Percentiles rank a stretch among this genome's conserved stretches.
Conservation (phyloP, 2,113 vertebrate genomes). For the Symphodus melops region DNA sequence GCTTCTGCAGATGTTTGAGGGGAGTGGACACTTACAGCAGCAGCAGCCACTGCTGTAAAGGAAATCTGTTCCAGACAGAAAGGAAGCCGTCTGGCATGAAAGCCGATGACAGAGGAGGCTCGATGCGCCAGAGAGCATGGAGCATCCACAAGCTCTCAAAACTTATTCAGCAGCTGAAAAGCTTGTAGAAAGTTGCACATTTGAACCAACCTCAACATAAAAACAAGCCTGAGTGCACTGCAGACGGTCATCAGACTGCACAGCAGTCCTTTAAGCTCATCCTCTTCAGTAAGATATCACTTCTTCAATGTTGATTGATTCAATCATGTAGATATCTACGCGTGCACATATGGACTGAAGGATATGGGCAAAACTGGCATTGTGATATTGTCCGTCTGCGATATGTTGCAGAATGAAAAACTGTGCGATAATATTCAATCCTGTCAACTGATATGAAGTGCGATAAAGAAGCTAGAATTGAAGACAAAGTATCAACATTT, state of each 20-base stretch:
- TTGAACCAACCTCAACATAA: neutral
- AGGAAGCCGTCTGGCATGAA: constrained; percentile 33
- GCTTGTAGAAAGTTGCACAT: constrained; percentile 6
- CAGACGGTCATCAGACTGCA: neutral
- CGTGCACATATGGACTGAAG: too few relatives aligned
- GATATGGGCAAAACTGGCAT: too few relatives aligned
- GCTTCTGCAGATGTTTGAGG: constrained; percentile 17
- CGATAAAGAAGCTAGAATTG: too few relatives aligned
- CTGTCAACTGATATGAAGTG: too few relatives aligned
- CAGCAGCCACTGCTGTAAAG: neutral
- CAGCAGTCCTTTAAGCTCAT: neutral
- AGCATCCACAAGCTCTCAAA: constrained; percentile 12
- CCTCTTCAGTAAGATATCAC: neutral
- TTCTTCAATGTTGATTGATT: neutral
- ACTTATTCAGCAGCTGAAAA: constrained; percentile 10
- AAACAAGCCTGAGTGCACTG: neutral
- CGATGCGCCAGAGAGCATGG: constrained; percentile 10
- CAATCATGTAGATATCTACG: too few relatives aligned
- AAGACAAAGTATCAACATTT: too few relatives aligned
- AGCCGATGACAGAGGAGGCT: constrained; percentile 6
- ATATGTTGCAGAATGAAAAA: too few relatives aligned
- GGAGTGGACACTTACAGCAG: constrained; percentile 8
- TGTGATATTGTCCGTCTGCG: too few relatives aligned
- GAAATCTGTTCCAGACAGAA: constrained; percentile 13
- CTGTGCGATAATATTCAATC: too few relatives aligned